phyloP scores from a whole-genome alignment of 2,113 vertebrate genomes.

The Taxidea taxus region DNA sequence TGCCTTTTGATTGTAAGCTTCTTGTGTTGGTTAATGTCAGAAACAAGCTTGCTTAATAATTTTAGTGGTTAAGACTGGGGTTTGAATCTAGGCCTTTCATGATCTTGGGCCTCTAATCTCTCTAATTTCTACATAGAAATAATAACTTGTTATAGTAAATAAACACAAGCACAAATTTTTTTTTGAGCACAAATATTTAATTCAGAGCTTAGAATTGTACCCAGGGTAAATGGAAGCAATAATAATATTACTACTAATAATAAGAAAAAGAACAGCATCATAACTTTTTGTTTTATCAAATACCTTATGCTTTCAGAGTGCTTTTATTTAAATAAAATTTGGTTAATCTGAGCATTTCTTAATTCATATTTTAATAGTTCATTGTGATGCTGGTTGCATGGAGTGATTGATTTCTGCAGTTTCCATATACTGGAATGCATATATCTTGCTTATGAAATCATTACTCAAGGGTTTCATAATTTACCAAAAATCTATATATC shows the following conservation, averaged over 20 bases:
- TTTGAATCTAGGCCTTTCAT: not conserved
- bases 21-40: not conserved
- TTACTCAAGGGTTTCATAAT: slow-evolving; percentile 16
- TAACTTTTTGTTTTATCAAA: not conserved
- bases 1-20: not conserved
- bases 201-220: not conserved
- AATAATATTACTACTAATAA: not conserved
- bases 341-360: not conserved
- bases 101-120: not conserved
- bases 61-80: not conserved
- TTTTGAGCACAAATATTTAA: not conserved
- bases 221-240: not conserved
- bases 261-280: not conserved
- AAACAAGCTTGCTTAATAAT: not conserved
- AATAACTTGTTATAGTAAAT: not conserved
- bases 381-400: not conserved
- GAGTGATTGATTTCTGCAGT: not conserved
- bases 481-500: slow-evolving; percentile 13
- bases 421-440: not conserved
- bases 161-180: not conserved
- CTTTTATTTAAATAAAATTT: not conserved
- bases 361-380: not conserved
- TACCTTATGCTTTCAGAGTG: not conserved
- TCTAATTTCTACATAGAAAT: not conserved
- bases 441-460: slow-evolving; percentile 13